Evolutionary conservation across 2,113 vertebrate genomes (phyloP), one percentile per base, ranked within the genome.

Genomic region (Colistium nudipinnis): DNA sequence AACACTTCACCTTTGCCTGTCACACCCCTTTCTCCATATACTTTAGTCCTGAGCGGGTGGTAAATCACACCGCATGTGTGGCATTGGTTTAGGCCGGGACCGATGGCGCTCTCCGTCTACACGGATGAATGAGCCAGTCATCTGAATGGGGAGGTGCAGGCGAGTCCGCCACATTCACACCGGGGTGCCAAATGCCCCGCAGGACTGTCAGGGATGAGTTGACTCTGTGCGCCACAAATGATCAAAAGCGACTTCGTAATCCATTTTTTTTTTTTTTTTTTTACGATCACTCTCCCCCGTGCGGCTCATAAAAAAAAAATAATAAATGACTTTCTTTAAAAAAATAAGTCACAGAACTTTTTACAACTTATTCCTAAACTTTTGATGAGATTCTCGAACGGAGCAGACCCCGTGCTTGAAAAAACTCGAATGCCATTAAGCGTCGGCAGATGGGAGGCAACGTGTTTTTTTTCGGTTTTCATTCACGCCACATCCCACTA

Each of bases 31-130:
- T 68, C 59, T 57, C 76, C 55, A 52, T 4, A 56, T 17, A 25
- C 62, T 13, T 49, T 24, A 60, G 49, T 84, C 16, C 31, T 0
- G 36, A 68, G 68, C 77, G 73, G 70, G 65, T 61, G 69, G 44
- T 64, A 57, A 56, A 74, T 82, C 68, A 28, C n/a, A 74, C 81
- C 68, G 25, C n/a, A 56, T 28, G 48, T 59, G 56, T 51, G 62
- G 70, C 66, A 64, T 35, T 59, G 25, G 30, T 62, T 72, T 53
- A n/a, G n/a, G n/a, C n/a, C n/a, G n/a, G n/a, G n/a, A n/a, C n/a
- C n/a, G 68, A 64, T 60, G 47, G 48, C 22, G 24, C 66, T 56
- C 35, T 9, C 57, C 19, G 38, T 63, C 71, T 57, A 45, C 4
- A 3, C 16, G 6, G 69, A 74, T 49, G 54, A 68, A 77, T 1